These are phyloP conservation scores for Parnassius mnemosyne DNA, from an alignment of 2,888 invertebrate genomes.

Conservation along the genomic window DNA sequence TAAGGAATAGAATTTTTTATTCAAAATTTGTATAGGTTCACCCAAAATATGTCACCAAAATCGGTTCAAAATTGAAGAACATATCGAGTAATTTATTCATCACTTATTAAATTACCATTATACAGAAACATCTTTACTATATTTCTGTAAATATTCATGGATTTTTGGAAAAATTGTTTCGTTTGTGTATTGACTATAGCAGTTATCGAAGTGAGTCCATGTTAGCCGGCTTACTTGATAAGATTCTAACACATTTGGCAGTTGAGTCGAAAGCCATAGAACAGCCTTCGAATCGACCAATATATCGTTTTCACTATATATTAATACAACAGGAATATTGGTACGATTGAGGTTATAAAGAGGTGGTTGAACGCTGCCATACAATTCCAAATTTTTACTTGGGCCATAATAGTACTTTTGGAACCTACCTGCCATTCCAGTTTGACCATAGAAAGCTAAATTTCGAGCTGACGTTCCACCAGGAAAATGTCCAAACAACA, in stretches of 20 bases:
- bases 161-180: slow-evolving; percentile 25
- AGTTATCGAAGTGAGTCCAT: slow-evolving; percentile 46
- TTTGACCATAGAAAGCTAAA: slow-evolving; percentile 42
- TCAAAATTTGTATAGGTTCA: too few relatives aligned
- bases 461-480: slow-evolving; percentile 46
- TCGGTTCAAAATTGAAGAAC: too few relatives aligned
- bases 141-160: slow-evolving; percentile 12
- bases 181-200: slow-evolving; percentile 32
- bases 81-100: too few relatives aligned
- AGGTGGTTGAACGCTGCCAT: slow-evolving; percentile 40
- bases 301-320: slow-evolving; percentile 43
- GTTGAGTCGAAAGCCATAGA: slow-evolving; percentile 27
- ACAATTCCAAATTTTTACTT: slow-evolving; percentile 37
- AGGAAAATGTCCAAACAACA: slow-evolving; percentile 38
- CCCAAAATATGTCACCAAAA: too few relatives aligned
- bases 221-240: slow-evolving; percentile 21
- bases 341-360: slow-evolving; percentile 44
- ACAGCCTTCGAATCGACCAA: slow-evolving; percentile 42
- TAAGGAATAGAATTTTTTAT: too few relatives aligned
- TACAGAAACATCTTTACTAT: slow-evolving; percentile 5
- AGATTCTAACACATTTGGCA: slow-evolving; percentile 39
- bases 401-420: slow-evolving; percentile 41
- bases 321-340: slow-evolving; percentile 38
- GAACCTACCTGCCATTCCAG: slow-evolving; percentile 37
- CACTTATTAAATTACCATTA: not conserved